Conservation (phyloP, 1,140 invertebrate species). For the Homalodisca vitripennis region DNA sequence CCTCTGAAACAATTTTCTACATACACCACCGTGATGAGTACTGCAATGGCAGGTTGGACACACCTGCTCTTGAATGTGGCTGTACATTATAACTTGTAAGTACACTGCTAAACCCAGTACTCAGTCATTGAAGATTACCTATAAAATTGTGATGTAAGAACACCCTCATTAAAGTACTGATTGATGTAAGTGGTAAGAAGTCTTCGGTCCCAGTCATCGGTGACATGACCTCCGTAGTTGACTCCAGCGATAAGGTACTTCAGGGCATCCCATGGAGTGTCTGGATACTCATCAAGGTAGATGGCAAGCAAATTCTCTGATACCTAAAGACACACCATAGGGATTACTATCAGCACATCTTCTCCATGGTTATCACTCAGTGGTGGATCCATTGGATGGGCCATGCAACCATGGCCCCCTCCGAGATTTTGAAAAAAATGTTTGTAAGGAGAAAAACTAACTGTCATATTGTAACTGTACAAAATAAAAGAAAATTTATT, state of each 20-base stretch:
- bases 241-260: constrained; percentile 90
- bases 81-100: too few relatives aligned
- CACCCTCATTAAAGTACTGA: constrained; percentile 73
- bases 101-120: too few relatives aligned
- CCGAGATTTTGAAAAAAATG: too few relatives aligned
- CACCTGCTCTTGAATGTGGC: too few relatives aligned
- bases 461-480: too few relatives aligned
- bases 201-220: constrained; percentile 90
- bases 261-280: constrained; percentile 87
- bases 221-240: constrained; percentile 93
- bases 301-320: constrained; percentile 78
- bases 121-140: constrained; percentile 57
- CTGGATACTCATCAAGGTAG: constrained; percentile 80
- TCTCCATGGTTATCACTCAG: not conserved
- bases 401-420: too few relatives aligned
- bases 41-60: too few relatives aligned
- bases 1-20: too few relatives aligned
- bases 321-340: constrained; percentile 52
- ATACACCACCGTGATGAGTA: too few relatives aligned
- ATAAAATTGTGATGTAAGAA: constrained; percentile 62
- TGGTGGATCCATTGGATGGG: not conserved
- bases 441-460: too few relatives aligned
- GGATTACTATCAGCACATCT: not conserved
- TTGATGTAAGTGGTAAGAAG: constrained; percentile 78
- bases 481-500: too few relatives aligned